These are phyloP conservation scores for Amblyornis subalaris DNA, from an alignment of 2,113 vertebrate genomes.

Conservation along the genomic window DNA sequence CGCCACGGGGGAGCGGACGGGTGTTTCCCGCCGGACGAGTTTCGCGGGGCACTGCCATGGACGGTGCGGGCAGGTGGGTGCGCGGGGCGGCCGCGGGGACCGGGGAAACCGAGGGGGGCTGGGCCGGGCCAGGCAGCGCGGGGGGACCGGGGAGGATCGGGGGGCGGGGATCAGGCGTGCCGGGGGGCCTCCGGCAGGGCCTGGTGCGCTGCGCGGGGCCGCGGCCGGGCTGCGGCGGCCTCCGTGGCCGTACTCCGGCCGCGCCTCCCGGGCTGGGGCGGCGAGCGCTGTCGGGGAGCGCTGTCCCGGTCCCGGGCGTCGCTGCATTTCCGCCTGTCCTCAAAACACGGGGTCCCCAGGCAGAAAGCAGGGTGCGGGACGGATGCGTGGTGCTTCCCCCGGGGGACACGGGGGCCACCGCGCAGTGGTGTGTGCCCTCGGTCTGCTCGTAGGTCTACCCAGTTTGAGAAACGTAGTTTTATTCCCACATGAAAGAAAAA, in stretches of 20 bases:
- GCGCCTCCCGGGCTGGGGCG: neutral
- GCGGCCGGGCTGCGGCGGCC: neutral
- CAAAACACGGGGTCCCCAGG: neutral
- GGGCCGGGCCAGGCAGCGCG: neutral
- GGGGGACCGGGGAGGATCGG: too few relatives aligned
- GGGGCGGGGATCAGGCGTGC: neutral
- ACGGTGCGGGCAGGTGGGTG: neutral
- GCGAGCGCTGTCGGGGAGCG: too few relatives aligned
- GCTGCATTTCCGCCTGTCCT: neutral
- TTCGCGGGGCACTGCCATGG: rapidly evolving
- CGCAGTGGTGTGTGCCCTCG: too few relatives aligned
- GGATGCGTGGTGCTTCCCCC: neutral
- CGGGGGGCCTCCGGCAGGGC: neutral
- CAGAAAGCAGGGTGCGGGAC: too few relatives aligned
- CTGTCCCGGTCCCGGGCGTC: rapidly evolving
- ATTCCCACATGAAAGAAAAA: rapidly evolving
- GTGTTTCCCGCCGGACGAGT: neutral
- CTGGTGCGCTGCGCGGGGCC: too few relatives aligned
- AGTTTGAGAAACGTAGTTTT: rapidly evolving
- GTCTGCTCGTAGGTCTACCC: rapidly evolving
- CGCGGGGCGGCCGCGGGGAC: rapidly evolving
- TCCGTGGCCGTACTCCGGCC: neutral
- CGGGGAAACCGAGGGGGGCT: neutral
- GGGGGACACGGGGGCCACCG: too few relatives aligned
- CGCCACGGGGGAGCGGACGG: rapidly evolving